Conservation (phyloP, 2,888 invertebrate genomes). For the Rhagonycha lutea region DNA sequence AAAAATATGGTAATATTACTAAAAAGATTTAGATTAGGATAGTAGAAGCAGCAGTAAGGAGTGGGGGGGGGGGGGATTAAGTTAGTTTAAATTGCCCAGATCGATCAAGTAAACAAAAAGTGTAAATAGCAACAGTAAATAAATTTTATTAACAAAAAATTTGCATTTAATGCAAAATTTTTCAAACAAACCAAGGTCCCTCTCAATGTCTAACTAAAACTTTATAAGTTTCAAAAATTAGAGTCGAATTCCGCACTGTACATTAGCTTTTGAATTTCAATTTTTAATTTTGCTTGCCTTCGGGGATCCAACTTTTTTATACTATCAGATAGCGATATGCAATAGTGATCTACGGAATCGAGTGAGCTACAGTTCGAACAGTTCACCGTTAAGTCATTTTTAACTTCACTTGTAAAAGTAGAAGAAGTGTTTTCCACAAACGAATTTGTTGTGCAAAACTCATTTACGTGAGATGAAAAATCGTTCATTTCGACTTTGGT, state of each 20-base stretch:
- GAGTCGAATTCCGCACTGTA: conserved; percentile 31
- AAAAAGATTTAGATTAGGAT: too few relatives aligned
- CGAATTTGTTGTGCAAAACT: not conserved
- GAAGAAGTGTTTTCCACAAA: not conserved
- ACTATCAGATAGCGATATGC: conserved; percentile 30
- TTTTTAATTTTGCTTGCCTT: conserved; percentile 32
- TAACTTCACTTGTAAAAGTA: not conserved
- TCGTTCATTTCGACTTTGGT: not conserved
- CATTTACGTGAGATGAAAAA: not conserved
- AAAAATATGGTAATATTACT: too few relatives aligned
- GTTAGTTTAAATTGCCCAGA: too few relatives aligned
- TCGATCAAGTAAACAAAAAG: not conserved
- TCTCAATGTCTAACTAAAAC: not conserved
- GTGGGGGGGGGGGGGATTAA: too few relatives aligned
- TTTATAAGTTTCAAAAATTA: conserved; percentile 20
- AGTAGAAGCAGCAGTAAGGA: too few relatives aligned
- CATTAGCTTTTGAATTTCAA: conserved; percentile 32
- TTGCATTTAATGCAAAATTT: not conserved
- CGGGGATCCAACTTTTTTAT: conserved; percentile 25
- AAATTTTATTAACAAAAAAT: not conserved
- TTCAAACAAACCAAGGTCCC: not conserved
- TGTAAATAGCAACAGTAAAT: not conserved
- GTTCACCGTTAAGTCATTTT: not conserved
- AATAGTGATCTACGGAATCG: conserved; percentile 31
- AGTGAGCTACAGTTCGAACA: conserved; percentile 18